These are phyloP conservation scores for Batillaria attramentaria DNA, from an alignment of 1,140 invertebrate species.

Conservation along the genomic window DNA sequence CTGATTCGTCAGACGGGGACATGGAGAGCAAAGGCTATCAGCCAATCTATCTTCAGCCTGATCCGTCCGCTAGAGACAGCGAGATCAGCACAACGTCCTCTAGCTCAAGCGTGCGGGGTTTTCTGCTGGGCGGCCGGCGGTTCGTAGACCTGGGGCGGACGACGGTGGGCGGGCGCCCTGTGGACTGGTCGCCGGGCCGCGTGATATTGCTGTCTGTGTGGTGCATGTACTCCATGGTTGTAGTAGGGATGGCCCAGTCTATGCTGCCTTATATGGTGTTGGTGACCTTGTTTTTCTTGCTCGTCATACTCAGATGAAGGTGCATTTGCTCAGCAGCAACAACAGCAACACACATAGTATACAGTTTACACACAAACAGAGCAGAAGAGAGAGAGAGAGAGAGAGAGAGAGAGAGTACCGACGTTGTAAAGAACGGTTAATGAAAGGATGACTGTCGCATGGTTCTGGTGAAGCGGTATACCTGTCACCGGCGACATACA, in stretches of 20 bases:
- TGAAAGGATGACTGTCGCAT: neutral
- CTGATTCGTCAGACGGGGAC: slow-evolving; percentile 35
- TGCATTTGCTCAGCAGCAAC: neutral
- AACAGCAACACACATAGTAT: too few relatives aligned
- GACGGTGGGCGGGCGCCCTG: neutral
- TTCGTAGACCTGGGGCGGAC: slow-evolving; percentile 17
- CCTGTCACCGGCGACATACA: too few relatives aligned
- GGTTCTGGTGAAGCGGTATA: neutral
- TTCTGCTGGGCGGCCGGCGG: slow-evolving; percentile 14
- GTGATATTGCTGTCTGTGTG: slow-evolving; percentile 38
- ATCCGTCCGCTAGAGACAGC: slow-evolving; percentile 28
- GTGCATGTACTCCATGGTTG: slow-evolving; percentile 45
- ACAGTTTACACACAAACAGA: neutral
- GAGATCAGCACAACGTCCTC: slow-evolving; percentile 27
- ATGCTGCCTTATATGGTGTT: slow-evolving; percentile 41
- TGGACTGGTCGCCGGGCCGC: slow-evolving; percentile 26
- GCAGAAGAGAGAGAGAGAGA: slow-evolving; percentile 18
- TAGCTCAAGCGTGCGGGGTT: slow-evolving; percentile 20
- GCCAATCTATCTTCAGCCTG: neutral
- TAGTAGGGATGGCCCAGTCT: slow-evolving; percentile 38
- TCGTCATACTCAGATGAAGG: slow-evolving; percentile 34
- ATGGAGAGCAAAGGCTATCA: neutral
- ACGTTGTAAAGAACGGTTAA: neutral
- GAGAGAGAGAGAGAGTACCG: slow-evolving; percentile 14
- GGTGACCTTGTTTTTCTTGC: slow-evolving; percentile 38